These are phyloP conservation scores for Acleris sparsana DNA, from an alignment of 2,888 invertebrate genomes.

Conservation along the genomic window DNA sequence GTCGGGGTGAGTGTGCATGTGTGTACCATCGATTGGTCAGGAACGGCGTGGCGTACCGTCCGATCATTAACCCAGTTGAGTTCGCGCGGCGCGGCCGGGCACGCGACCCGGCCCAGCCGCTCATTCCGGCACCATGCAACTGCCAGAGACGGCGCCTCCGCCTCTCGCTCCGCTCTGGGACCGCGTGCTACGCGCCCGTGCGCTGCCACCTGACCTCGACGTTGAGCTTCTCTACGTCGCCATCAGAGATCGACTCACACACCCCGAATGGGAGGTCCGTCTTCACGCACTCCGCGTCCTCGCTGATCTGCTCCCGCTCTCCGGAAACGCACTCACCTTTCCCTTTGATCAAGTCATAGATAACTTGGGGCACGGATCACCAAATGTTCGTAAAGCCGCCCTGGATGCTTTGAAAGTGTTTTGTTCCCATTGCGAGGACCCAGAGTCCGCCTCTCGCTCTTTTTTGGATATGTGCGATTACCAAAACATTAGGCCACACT, in stretches of 20 bases:
- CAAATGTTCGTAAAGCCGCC: constrained; percentile 91
- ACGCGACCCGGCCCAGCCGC: constrained; percentile 56
- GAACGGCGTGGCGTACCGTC: constrained; percentile 73
- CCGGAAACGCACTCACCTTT: constrained; percentile 87
- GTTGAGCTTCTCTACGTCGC: constrained; percentile 87
- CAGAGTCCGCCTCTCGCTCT: constrained; percentile 86
- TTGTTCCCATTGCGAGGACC: constrained; percentile 86
- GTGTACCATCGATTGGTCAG: constrained; percentile 79
- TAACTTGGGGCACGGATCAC: constrained; percentile 91
- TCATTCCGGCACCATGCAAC: constrained; percentile 69
- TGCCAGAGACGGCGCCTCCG: constrained; percentile 76
- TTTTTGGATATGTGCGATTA: constrained; percentile 87
- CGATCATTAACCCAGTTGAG: constrained; percentile 83
- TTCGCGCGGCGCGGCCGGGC: constrained; percentile 77
- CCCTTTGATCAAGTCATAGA: constrained; percentile 89
- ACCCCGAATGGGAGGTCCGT: constrained; percentile 93
- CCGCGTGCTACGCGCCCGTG: constrained; percentile 88
- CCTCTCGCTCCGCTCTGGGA: constrained; percentile 91
- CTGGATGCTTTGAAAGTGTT: constrained; percentile 90
- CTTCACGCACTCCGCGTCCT: constrained; percentile 92
- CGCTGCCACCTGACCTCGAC: constrained; percentile 87
- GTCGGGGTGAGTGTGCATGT: constrained; percentile 43
- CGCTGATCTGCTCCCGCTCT: constrained; percentile 89
- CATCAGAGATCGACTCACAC: constrained; percentile 88
- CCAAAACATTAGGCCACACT: constrained; percentile 78